These are phyloP conservation scores for Scaptomyza parva DNA, from an alignment of 2,888 invertebrate genomes.

Conservation along the genomic window DNA sequence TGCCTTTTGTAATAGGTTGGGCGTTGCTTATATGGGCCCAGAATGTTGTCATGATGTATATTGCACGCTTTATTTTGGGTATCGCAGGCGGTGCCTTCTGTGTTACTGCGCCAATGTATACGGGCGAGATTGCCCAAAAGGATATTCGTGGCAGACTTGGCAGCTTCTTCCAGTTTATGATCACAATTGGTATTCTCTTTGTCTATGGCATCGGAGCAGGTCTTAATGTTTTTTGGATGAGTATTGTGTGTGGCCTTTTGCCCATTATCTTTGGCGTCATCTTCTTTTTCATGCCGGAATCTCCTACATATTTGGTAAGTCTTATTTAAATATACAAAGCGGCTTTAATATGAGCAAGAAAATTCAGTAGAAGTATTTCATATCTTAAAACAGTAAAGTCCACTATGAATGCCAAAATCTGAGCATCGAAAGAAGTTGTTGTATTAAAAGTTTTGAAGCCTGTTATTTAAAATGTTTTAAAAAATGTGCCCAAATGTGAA, in stretches of 20 bases:
- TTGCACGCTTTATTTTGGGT: conserved; percentile 83
- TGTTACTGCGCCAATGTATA: conserved; percentile 93
- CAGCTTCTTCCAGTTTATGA: conserved; percentile 94
- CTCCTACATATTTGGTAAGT: conserved; percentile 89
- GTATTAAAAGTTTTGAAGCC: too few relatives aligned
- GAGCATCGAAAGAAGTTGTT: too few relatives aligned
- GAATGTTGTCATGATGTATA: conserved; percentile 85
- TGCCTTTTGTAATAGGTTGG: conserved; percentile 92
- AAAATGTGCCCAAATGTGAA: background rate
- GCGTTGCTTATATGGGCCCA: conserved; percentile 90
- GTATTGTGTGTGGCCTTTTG: conserved; percentile 80
- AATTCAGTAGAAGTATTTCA: too few relatives aligned
- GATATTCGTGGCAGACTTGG: conserved; percentile 93
- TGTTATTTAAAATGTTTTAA: too few relatives aligned
- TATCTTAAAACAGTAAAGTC: too few relatives aligned
- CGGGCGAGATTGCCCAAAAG: conserved; percentile 93
- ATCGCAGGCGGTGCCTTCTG: conserved; percentile 90
- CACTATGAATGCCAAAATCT: too few relatives aligned
- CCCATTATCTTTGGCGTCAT: conserved; percentile 89
- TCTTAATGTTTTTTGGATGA: conserved; percentile 78
- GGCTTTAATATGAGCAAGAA: too few relatives aligned
- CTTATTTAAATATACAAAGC: too few relatives aligned
- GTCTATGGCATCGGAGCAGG: conserved; percentile 88
- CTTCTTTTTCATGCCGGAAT: conserved; percentile 95
- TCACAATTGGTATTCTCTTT: conserved; percentile 92